Percentiles rank a stretch among this genome's conserved stretches.
Evolutionary conservation across 37 sponge, comb jelly and placozoan species (phyloP).

Genomic region (Bolinopsis microptera): DNA sequence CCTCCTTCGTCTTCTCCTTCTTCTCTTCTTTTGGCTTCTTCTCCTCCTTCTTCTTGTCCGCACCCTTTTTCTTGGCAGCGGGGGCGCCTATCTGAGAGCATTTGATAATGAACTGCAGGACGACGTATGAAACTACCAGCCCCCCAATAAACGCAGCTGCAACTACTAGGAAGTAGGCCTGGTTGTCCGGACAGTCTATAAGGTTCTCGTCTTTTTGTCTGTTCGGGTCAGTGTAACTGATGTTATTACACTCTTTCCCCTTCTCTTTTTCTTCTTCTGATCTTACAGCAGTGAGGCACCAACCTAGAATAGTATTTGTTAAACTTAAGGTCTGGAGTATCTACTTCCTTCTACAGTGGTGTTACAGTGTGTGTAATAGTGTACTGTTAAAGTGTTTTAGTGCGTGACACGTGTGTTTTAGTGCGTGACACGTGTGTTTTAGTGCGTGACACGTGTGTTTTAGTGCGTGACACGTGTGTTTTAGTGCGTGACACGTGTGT

Average conservation of each 20-base stretch:
- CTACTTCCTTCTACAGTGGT: not conserved
- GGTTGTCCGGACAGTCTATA: conserved; percentile 32
- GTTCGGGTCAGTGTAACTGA: not conserved
- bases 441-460: too few relatives aligned
- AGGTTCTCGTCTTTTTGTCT: not conserved
- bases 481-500: too few relatives aligned
- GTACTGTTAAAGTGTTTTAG: too few relatives aligned
- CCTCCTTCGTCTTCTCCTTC: conserved; percentile 19
- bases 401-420: too few relatives aligned
- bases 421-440: too few relatives aligned
- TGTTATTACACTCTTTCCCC: not conserved
- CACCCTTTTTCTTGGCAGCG: not conserved
- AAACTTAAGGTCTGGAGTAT: not conserved
- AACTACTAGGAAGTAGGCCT: conserved; percentile 7
- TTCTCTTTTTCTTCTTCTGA: not conserved
- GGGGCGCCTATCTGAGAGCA: conserved; percentile 39
- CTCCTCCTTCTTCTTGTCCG: not conserved
- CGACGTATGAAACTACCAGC: conserved; percentile 25
- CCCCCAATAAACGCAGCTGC: conserved; percentile 33
- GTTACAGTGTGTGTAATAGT: too few relatives aligned
- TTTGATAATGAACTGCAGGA: conserved; percentile 45
- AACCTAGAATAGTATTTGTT: not conserved
- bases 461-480: too few relatives aligned
- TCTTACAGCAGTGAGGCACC: not conserved
- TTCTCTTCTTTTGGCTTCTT: not conserved